Percentiles rank a stretch among this genome's conserved stretches.
These are phyloP conservation scores for Ichneumoninae sp. DNA, from an alignment of 2,888 invertebrate species.

Conservation along the genomic window DNA sequence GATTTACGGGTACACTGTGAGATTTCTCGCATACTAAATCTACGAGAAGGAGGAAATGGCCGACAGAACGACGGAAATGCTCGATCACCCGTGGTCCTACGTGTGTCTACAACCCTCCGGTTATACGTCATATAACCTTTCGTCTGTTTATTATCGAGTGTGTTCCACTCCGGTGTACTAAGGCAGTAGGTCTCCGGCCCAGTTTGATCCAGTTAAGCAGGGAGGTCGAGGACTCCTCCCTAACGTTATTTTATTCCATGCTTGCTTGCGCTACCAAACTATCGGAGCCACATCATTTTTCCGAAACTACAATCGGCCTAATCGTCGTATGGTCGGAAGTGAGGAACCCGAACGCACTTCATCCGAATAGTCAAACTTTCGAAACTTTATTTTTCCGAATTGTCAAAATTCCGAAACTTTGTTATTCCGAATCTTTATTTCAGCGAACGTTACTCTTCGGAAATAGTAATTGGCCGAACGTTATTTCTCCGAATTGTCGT, in stretches of 20 bases:
- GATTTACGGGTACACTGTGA: not conserved
- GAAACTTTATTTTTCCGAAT: too few species aligned
- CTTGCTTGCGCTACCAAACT: slow-evolving; percentile 5
- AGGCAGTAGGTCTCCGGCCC: slow-evolving; percentile 24
- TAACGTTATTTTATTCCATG: slow-evolving; percentile 3
- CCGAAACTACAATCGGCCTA: too few species aligned
- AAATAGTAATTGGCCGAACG: too few species aligned
- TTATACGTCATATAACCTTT: not conserved
- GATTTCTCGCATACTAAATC: not conserved
- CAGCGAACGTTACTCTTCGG: too few species aligned
- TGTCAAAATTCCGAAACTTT: too few species aligned
- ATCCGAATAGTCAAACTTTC: too few species aligned
- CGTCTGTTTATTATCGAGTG: slow-evolving; percentile 4
- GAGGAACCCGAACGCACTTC: too few species aligned
- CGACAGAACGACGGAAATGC: slow-evolving; percentile 2
- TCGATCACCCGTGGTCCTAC: not conserved
- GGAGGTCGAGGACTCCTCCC: slow-evolving; percentile 32
- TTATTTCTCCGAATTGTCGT: too few species aligned
- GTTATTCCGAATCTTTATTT: too few species aligned
- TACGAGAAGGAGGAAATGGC: slow-evolving; percentile 7
- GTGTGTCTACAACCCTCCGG: not conserved
- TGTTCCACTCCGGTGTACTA: not conserved
- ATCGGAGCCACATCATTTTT: not conserved
- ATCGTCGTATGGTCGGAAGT: too few species aligned
- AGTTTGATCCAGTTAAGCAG: slow-evolving; percentile 1